phyloP scores from a whole-genome alignment of 2,888 invertebrate genomes.

The Apantesis nais region DNA sequence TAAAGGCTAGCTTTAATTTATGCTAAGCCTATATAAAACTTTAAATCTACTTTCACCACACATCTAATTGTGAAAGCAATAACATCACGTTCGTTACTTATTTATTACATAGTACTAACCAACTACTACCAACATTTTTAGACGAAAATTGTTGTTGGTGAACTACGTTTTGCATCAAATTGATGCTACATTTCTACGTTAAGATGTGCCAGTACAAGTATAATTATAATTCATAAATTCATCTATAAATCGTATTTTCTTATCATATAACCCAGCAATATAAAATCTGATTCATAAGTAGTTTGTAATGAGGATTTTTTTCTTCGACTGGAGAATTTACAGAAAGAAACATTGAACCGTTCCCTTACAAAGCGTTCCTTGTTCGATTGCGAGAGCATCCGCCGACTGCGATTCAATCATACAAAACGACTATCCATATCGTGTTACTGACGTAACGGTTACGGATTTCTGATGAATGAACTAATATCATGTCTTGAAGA shows the following conservation, averaged over 20 bases:
- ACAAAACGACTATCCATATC: conserved; percentile 65
- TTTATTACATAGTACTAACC: background rate
- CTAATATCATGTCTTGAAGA: background rate
- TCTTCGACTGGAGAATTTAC: conserved; percentile 48
- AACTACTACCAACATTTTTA: background rate
- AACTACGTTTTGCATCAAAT: background rate
- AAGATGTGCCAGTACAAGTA: background rate
- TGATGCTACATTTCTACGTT: background rate
- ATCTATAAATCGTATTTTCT: conserved; percentile 1
- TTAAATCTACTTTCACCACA: background rate
- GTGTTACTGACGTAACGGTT: conserved; percentile 51
- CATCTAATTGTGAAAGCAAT: background rate
- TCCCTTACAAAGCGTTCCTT: conserved; percentile 70
- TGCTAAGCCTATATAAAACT: background rate
- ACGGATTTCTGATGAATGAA: conserved; percentile 30
- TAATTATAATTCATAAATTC: background rate
- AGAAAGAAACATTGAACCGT: conserved; percentile 59
- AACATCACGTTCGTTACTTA: background rate
- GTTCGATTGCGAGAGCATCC: conserved; percentile 68
- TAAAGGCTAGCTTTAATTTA: background rate
- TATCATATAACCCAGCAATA: background rate
- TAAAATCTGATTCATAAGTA: background rate
- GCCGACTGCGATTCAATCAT: conserved; percentile 64
- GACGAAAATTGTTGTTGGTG: background rate
- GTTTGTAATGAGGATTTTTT: conserved; percentile 36